Evolutionary conservation across 2,888 invertebrate species (phyloP).

Genomic region (Epistrophella euchroma): DNA sequence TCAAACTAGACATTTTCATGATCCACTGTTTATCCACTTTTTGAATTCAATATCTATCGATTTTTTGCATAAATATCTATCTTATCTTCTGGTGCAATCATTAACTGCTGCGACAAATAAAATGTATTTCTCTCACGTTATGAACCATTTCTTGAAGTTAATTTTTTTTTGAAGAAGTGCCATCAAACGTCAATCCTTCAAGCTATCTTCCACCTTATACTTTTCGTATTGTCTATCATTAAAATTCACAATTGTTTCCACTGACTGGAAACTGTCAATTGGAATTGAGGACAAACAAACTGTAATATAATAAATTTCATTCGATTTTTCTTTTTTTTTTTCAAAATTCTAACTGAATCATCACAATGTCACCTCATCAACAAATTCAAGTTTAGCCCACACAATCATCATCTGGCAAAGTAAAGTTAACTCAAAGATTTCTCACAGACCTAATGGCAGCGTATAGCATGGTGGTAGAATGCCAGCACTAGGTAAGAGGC

Average conservation of each 20-base stretch:
- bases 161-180: conserved; percentile 40
- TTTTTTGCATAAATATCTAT: background rate
- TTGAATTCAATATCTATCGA: background rate
- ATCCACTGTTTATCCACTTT: background rate
- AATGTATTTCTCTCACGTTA: conserved; percentile 31
- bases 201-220: conserved; percentile 28
- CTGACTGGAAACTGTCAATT: background rate
- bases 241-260: conserved; percentile 22
- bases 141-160: conserved; percentile 3
- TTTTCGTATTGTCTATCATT: conserved; percentile 9
- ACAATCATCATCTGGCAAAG: background rate
- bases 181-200: conserved; percentile 56
- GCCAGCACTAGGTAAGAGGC: background rate
- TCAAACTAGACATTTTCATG: background rate
- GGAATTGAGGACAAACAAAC: conserved; percentile 51
- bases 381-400: conserved; percentile 43
- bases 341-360: conserved; percentile 60
- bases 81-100: conserved; percentile 2
- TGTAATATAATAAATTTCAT: conserved; percentile 46
- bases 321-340: conserved; percentile 12
- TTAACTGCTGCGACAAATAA: background rate
- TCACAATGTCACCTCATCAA: conserved; percentile 56
- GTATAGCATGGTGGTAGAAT: too few relatives aligned
- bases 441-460: conserved; percentile 13
- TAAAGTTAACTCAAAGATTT: conserved; percentile 10